These are phyloP conservation scores for Sogatella furcifera DNA, from an alignment of 1,140 invertebrate species.

Conservation along the genomic window DNA sequence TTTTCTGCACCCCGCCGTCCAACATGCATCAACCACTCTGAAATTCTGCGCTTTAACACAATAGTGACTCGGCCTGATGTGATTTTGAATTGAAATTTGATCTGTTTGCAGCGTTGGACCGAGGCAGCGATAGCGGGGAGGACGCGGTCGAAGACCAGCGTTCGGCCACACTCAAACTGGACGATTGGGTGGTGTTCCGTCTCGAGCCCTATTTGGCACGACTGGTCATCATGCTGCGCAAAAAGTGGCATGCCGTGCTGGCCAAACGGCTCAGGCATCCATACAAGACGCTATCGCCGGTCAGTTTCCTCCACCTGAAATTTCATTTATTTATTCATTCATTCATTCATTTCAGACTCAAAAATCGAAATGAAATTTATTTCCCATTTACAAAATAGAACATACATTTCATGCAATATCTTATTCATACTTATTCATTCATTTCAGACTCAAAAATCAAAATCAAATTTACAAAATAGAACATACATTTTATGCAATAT, in stretches of 20 bases:
- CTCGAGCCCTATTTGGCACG: slow-evolving; percentile 53
- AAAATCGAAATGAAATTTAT: neutral
- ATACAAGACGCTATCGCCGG: slow-evolving; percentile 43
- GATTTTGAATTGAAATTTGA: too few species aligned
- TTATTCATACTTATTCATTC: neutral
- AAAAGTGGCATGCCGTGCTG: slow-evolving; percentile 67
- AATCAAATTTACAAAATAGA: neutral
- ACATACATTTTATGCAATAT: too few species aligned
- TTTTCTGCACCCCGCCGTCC: too few species aligned
- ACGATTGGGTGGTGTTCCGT: slow-evolving; percentile 72
- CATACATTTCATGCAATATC: too few species aligned
- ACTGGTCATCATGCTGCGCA: slow-evolving; percentile 56
- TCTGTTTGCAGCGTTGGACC: slow-evolving; percentile 2
- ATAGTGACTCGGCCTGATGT: too few species aligned
- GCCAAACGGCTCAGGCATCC: slow-evolving; percentile 60
- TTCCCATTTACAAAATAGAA: neutral
- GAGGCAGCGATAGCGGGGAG: slow-evolving; percentile 34
- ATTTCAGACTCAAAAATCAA: neutral
- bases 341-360: too few species aligned
- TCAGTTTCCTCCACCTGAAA: slow-evolving; percentile 6
- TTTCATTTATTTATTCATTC: too few species aligned
- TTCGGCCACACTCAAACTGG: slow-evolving; percentile 47
- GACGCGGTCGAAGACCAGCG: slow-evolving; percentile 37
- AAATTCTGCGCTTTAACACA: too few species aligned
- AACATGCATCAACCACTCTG: too few species aligned